Evolutionary conservation across 1,140 invertebrate genomes (phyloP).

Genomic region (Copidosoma floridanum): DNA sequence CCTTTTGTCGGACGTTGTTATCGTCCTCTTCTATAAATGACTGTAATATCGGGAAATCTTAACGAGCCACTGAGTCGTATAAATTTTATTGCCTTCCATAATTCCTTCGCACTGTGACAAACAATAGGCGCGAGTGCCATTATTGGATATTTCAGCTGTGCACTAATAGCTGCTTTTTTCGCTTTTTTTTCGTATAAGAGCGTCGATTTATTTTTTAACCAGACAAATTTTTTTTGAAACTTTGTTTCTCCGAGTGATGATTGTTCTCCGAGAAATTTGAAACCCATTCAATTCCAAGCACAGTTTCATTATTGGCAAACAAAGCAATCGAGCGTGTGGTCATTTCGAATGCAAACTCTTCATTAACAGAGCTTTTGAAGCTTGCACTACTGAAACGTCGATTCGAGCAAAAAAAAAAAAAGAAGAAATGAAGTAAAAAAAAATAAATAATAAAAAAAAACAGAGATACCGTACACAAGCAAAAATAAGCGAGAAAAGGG

Average conservation of each 20-base stretch:
- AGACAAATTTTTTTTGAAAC: no score
- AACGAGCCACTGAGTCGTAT: slow-evolving; percentile 47
- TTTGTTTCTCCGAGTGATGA: slow-evolving; percentile 8
- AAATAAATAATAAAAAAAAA: slow-evolving; percentile 26
- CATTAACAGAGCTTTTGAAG: not conserved
- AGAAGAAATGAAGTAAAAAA: slow-evolving; percentile 9
- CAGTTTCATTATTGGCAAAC: no score
- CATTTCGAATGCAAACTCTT: not conserved
- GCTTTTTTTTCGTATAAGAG: no score
- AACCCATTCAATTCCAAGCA: no score
- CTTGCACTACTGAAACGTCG: not conserved
- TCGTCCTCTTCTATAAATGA: slow-evolving; percentile 24
- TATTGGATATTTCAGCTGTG: slow-evolving; percentile 37
- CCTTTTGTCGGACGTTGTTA: slow-evolving; percentile 28
- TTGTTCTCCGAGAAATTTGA: no score
- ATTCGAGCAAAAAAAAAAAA: not conserved
- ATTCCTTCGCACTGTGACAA: slow-evolving; percentile 38
- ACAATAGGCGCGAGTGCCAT: slow-evolving; percentile 36
- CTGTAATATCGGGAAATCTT: slow-evolving; percentile 45
- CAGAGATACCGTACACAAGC: no score
- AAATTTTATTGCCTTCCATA: slow-evolving; percentile 50
- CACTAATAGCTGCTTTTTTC: no score
- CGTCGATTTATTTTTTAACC: no score
- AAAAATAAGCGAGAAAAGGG: slow-evolving; percentile 19
- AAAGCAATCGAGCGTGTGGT: no score